Base-by-base conservation (phyloP, 2,797 vertebrate genomes). In the Pseudomugil gertrudae region DNA sequence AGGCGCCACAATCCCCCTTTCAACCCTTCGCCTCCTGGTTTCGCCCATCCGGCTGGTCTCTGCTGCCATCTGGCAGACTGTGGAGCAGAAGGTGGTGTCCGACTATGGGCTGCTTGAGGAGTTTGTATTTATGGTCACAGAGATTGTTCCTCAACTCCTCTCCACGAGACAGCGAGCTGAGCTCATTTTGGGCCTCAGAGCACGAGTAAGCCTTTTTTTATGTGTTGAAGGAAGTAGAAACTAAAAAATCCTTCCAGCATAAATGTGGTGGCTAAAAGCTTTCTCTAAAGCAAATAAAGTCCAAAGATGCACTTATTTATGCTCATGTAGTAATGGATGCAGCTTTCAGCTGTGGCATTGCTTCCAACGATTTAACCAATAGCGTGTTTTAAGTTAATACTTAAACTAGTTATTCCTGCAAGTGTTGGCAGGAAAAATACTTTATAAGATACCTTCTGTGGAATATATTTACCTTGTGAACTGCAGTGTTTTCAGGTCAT, bases 161-260 rank as follows among this genome's bases (percentile, higher is more conserved):
- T 88, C 85, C 65, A 89, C 85, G 3, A 92, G 93, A 23, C 95
- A 96, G 78, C 83, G 91, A 1, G 93, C 91, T 14, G 93, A 95
- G 58, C 92, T 95, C 11, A 92, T 92, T 62, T 57, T 95, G 77
- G 95, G 94, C 2, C 89, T 95, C 23, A 84, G 93, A 84, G 94
- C 94, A 57, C 87, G 93, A 90, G 95, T 95, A 66, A 87, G 75
- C 68, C 38, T 17, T 63, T 48, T 15, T 17, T 7, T 4, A 3
- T 40, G 15, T 5, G 3, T 14, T 50, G 11, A 5, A 3, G 47
- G 7, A 23, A 21, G 45, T 40, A 40, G 36, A 6, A 40, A 17
- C 36, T 40, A 32, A 32, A 30, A 17, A 40, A 17, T 19, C 5
- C 1, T 5, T 40, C 36, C 15, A 4, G 1, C 14, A 3, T 40